Percentiles rank a stretch among this genome's conserved stretches.
Evolutionary conservation across 1,140 invertebrate genomes (phyloP).

Genomic region (Pemphigus obesinymphae): DNA sequence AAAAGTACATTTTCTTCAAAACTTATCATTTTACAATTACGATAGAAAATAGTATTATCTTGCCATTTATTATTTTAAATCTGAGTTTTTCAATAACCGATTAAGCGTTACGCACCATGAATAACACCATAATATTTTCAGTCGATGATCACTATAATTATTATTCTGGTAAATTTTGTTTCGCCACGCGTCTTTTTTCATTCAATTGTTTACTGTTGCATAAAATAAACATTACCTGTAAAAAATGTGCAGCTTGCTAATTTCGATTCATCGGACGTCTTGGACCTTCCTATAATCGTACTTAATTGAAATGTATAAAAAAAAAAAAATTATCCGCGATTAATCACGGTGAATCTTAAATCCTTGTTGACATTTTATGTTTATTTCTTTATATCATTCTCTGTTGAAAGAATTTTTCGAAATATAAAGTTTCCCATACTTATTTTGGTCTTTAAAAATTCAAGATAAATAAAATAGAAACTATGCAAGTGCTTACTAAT

Average conservation of each 20-base stretch:
- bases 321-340: background rate
- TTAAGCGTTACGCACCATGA: background rate
- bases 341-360: background rate
- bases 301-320: background rate
- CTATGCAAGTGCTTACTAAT: too few species aligned
- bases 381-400: too few species aligned
- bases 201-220: constrained; percentile 11
- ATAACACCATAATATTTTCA: constrained; percentile 4
- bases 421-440: too few species aligned
- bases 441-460: too few species aligned
- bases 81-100: background rate
- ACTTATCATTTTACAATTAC: too few species aligned
- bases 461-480: too few species aligned
- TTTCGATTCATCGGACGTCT: background rate
- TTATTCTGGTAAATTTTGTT: background rate
- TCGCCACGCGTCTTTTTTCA: background rate
- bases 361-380: background rate
- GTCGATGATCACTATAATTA: constrained; percentile 27
- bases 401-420: too few species aligned
- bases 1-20: too few species aligned
- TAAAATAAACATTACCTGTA: constrained; percentile 20
- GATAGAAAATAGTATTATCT: too few species aligned
- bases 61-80: background rate
- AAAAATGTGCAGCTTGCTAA: constrained; percentile 1
- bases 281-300: background rate